Base-by-base conservation (phyloP, 1,140 invertebrate genomes). In the Lepidurus couesii region DNA sequence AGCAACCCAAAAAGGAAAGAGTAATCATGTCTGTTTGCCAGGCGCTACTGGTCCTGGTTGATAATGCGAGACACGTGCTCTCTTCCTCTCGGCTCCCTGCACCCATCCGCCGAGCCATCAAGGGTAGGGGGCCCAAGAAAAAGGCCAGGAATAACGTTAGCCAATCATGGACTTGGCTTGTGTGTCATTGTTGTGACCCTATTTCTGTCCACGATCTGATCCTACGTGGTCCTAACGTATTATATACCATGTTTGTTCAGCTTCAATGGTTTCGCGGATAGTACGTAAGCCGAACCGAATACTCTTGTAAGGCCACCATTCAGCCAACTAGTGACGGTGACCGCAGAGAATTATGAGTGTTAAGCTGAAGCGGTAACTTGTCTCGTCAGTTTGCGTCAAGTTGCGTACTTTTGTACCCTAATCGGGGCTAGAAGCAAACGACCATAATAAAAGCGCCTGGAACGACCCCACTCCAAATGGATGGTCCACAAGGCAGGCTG, bases 21-120 rank as follows among this genome's bases (percentile, higher is more conserved):
- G 53, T 65, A 65, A 65, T 65, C 53, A 65, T 65, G n/a, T 65
- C 16, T 65, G 53, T 65, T 65, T 65, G 53, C 53, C 53, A 65
- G 13, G 16, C 13, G 16, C 53, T 65, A 16, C 53, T 65, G 53
- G 53, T 5, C 21, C 53, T 21, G 53, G 53, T 65, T 65, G 53
- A 65, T 65, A 65, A 65, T 65, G 53, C 53, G 16, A 65, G 53
- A 65, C 53, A 65, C 53, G 53, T 65, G 53, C 53, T 65, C 9
- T 65, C 53, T 65, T 65, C 53, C 13, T 65, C 21, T 65, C 53
- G 53, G 53, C 53, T 65, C 53, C 6, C 3, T 34, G 34, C 34
- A 34, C 13, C 53, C 53, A 65, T 65, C 53, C 21, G 21, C 53
- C 53, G 8, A 65, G 34, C 7, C 53, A 65, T 65, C n/a, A 21